These are phyloP conservation scores for Drosophila guanche DNA, from an alignment of 1,140 invertebrate genomes.

Conservation along the genomic window DNA sequence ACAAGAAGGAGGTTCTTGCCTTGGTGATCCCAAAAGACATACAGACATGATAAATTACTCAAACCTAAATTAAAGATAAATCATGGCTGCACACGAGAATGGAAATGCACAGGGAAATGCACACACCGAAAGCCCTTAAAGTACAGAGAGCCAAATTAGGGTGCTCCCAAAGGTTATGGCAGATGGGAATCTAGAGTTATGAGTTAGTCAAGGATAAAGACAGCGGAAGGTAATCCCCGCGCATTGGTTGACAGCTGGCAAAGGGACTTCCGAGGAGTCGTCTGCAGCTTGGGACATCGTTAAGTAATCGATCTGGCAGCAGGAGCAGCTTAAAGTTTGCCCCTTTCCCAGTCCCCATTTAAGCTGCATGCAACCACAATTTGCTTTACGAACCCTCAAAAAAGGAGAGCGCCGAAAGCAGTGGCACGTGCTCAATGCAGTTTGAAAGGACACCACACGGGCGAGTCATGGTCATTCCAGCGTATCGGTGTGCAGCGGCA, in stretches of 20 bases:
- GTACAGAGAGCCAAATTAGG: conserved; percentile 18
- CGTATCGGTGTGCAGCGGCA: conserved; percentile 38
- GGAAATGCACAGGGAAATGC: conserved; percentile 49
- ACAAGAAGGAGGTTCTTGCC: not conserved
- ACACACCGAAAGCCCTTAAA: conserved; percentile 1
- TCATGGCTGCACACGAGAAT: conserved; percentile 50
- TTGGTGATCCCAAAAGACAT: conserved; percentile 29
- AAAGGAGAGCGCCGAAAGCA: conserved; percentile 1
- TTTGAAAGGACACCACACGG: conserved; percentile 8
- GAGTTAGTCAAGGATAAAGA: conserved; percentile 33
- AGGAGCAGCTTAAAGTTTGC: too few relatives aligned
- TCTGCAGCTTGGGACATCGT: too few relatives aligned
- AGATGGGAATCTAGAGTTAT: not conserved
- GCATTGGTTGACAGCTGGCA: conserved; percentile 11
- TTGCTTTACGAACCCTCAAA: conserved; percentile 4
- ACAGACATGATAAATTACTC: conserved; percentile 74
- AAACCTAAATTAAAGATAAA: conserved; percentile 78
- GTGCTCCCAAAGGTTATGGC: conserved; percentile 1
- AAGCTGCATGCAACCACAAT: too few relatives aligned
- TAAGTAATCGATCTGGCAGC: too few relatives aligned
- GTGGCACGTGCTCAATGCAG: conserved; percentile 27
- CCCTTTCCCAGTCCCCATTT: too few relatives aligned
- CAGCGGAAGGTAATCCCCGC: conserved; percentile 44
- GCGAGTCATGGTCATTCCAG: conserved; percentile 13
- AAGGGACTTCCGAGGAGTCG: too few relatives aligned